Evolutionary conservation across 2,113 vertebrate genomes (phyloP), one percentile per base, ranked within the genome.

Genomic region (Neodontobutis hainanensis): DNA sequence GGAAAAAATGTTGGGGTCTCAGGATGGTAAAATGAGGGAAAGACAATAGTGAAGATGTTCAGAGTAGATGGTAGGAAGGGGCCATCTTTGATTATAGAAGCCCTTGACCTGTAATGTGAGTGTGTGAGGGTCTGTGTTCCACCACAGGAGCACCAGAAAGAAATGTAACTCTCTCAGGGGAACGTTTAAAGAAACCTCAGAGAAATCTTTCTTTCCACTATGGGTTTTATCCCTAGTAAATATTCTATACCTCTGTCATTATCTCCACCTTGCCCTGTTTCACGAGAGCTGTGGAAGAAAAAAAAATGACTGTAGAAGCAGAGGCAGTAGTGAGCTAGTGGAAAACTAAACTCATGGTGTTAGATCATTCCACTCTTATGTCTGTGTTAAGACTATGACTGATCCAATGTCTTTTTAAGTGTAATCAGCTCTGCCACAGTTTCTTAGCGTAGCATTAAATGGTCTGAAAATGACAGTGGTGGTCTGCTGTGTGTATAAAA

Each of bases 311-410:
- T 56, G 45, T 10, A 48, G 59, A 56, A 51, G 64, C 67, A 65
- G 57, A 56, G 14, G 51, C 43, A 42, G 48, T 57, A 42, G 47
- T 80, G 75, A 87, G 73, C 46, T 35, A 78, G 81, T 86, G 87
- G 83, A 87, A 87, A 81, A 78, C 3, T 66, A 35, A 40, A 73
- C 75, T 86, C 79, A 78, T 0, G 0, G 36, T 0, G 65, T 82
- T 72, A 78, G 74, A 47, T 88, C 78, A 78, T 66, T 10, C 52
- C 3, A 1, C 50, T 53, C 51, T 7, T 35, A 7, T 63, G 78
- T 68, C 71, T 61, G 65, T 14, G 52, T 65, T 49, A 40, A 59
- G 19, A 50, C 3, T 4, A 10, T 11, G 32, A 77, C 14, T 27
- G 60, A 75, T 52, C 45, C 6, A 52, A 62, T 70, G 48, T 51